These are phyloP conservation scores for Conus canariensis DNA, from an alignment of 2,888 invertebrate species.

Conservation along the genomic window DNA sequence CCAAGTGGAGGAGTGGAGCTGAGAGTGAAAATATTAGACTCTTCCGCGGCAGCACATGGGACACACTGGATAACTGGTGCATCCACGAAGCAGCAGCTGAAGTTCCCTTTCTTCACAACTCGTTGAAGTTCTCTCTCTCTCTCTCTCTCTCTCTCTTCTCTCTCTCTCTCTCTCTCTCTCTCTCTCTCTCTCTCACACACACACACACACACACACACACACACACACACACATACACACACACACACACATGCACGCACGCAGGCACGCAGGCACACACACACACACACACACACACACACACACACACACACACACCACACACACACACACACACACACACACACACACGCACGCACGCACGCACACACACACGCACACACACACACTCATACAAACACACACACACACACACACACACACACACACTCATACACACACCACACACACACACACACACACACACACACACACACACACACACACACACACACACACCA, in stretches of 20 bases:
- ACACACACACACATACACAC: not conserved
- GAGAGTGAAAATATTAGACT: too few relatives aligned
- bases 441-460: slow-evolving; percentile 13
- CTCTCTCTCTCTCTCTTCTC: too few relatives aligned
- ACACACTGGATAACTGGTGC: too few relatives aligned
- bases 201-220: not conserved
- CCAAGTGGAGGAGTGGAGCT: too few relatives aligned
- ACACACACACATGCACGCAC: not conserved
- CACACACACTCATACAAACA: not conserved
- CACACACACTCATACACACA: too few relatives aligned
- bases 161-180: too few relatives aligned
- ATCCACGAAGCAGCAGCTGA: too few relatives aligned
- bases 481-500: not conserved
- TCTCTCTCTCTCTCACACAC: too few relatives aligned
- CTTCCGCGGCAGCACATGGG: too few relatives aligned
- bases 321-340: not conserved
- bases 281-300: not conserved
- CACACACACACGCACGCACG: not conserved
- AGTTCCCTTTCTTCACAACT: too few relatives aligned
- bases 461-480: not conserved
- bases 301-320: not conserved
- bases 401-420: not conserved
- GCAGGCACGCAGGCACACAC: not conserved
- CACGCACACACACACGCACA: not conserved
- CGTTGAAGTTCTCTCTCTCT: too few relatives aligned